Evolutionary conservation across 2,797 vertebrate genomes (phyloP), one percentile per base, ranked within the genome.

Genomic region (Lepus oiostolus): DNA sequence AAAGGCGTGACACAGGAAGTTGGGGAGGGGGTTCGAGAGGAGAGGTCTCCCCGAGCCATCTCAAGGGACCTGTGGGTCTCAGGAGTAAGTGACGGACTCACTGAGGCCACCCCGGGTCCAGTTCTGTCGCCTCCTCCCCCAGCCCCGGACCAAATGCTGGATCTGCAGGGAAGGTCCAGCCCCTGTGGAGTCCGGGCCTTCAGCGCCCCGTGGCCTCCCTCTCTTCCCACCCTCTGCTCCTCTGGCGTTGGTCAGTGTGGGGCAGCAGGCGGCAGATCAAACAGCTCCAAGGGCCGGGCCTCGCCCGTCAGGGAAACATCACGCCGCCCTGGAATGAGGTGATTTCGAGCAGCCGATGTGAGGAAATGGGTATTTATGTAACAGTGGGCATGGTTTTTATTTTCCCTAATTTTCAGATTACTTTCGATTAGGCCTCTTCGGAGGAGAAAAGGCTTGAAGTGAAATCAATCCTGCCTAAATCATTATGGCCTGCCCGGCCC

Each of bases 401-500:
- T 99, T 99, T 98, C 98, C 98, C 98, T 98, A 96, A 98, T 97
- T 98, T 98, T 99, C 98, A 99, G 99, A 99, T 99, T 99, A 99
- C 98, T 98, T 99, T 99, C 98, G 97, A 98, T 98, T 98, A 98
- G 98, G 97, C 97, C 98, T 98, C 98, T 97, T 98, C 92, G n/a
- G 97, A 98, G 98, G 97, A 97, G 97, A 98, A 98, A 98, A 98
- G 98, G 98, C 98, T 98, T 99, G 98, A 98, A 98, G 99, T 99
- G 99, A 99, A 99, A 99, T 99, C 99, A 99, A 99, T 99, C 99
- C 98, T 98, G 98, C 98, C 99, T 99, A 99, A 99, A 99, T 99
- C 99, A 99, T 99, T 99, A 99, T 98, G 97, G 98, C 98, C 98
- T 98, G 98, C 98, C 98, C 97, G 98, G 98, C 99, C 99, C 99